A percentile compares a stretch with the other conserved stretches of the same genome.
Conservation (phyloP, 2,113 vertebrate species). For the Hypocryptadius cinnamomeus region DNA sequence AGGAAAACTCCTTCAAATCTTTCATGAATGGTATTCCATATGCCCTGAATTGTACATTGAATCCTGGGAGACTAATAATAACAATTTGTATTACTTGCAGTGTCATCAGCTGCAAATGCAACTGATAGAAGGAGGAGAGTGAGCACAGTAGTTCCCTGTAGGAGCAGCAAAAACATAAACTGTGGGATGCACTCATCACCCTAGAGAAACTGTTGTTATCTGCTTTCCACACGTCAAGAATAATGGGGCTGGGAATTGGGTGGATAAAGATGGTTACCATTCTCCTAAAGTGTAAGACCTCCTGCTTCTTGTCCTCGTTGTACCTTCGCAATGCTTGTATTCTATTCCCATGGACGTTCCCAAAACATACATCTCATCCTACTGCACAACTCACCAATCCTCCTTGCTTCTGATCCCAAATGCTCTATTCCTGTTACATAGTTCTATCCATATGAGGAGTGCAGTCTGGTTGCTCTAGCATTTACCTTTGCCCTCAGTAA, state of each 20-base stretch:
- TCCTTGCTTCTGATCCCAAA: not conserved
- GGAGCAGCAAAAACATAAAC: not conserved
- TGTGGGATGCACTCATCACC: not conserved
- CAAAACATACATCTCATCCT: not conserved
- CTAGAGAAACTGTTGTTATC: not conserved
- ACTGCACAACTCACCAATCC: not conserved
- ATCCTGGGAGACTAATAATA: not conserved
- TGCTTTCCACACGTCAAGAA: not conserved
- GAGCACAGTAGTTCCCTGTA: not conserved
- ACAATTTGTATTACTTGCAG: not conserved
- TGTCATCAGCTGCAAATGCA: not conserved
- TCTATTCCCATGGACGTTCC: not conserved
- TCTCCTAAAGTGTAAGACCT: not conserved
- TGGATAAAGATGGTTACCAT: not conserved
- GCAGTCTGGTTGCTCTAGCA: not conserved
- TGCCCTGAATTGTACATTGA: not conserved
- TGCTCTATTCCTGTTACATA: not conserved
- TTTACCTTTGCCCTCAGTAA: not conserved
- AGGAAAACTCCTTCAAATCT: not conserved
- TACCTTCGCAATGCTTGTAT: not conserved
- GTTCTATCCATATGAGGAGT: not conserved
- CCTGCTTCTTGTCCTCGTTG: not conserved
- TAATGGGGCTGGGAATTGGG: not conserved
- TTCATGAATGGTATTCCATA: not conserved
- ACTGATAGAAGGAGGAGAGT: not conserved